phyloP scores from a whole-genome alignment of 2,797 vertebrate species.

The Hippocampus kuda region DNA sequence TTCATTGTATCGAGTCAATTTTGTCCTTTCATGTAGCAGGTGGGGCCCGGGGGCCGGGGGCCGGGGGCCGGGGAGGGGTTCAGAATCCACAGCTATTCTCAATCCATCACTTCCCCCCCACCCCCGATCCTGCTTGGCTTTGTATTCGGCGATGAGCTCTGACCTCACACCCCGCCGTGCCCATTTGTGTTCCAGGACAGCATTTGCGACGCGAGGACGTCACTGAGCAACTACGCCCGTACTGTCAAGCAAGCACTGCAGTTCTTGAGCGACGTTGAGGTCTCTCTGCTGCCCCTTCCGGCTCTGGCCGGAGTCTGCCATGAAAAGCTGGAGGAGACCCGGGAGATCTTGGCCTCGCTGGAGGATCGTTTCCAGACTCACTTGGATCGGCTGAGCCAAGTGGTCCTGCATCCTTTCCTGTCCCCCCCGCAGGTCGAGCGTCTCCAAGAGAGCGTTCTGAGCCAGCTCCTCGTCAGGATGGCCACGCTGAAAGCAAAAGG shows the following conservation, averaged over 20 bases:
- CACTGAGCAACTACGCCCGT: constrained; percentile 53
- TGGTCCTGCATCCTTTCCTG: constrained; percentile 48
- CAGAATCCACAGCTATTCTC: too few relatives aligned
- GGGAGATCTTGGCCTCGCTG: constrained; percentile 37
- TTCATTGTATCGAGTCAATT: too few relatives aligned
- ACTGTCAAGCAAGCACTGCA: constrained; percentile 44
- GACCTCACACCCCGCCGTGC: not conserved
- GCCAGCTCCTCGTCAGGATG: constrained; percentile 62
- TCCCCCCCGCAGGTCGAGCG: constrained; percentile 53
- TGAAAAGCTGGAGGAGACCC: constrained; percentile 46
- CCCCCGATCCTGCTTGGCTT: not conserved
- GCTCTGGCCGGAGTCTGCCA: constrained; percentile 49
- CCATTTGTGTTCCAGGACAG: constrained; percentile 51
- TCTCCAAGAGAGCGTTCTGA: constrained; percentile 58
- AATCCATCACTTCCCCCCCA: too few relatives aligned
- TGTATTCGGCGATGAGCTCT: too few relatives aligned
- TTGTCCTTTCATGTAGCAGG: too few relatives aligned
- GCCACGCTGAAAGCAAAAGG: constrained; percentile 64
- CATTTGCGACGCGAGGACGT: constrained; percentile 56
- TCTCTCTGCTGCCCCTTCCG: constrained; percentile 37
- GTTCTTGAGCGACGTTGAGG: constrained; percentile 58
- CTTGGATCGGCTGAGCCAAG: constrained; percentile 55
- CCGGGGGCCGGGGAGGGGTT: too few relatives aligned
- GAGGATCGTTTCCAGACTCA: constrained; percentile 66
- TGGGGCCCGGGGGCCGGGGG: too few relatives aligned